These are phyloP conservation scores for Margaritifera margaritifera DNA, from an alignment of 2,888 invertebrate genomes.

Conservation along the genomic window DNA sequence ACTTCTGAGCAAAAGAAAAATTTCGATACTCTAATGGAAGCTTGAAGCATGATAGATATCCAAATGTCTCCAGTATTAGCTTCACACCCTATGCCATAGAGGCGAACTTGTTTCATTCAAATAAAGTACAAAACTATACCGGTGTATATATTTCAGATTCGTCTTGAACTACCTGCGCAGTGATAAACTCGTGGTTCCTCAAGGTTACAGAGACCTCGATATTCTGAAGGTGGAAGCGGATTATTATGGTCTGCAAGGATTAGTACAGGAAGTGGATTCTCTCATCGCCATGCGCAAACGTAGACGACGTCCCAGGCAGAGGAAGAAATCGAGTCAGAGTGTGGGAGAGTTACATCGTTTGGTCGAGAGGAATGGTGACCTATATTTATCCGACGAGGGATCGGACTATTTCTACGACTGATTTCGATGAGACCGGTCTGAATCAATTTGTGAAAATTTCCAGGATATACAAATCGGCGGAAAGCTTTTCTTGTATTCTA, in stretches of 20 bases:
- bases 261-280: conserved; percentile 46
- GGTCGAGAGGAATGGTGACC: conserved; percentile 32
- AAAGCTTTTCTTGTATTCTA: too few species aligned
- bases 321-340: conserved; percentile 33
- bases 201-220: conserved; percentile 57
- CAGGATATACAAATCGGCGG: too few species aligned
- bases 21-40: not conserved
- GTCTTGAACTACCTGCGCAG: conserved; percentile 62
- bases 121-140: not conserved
- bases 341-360: conserved; percentile 24
- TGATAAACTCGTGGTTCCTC: conserved; percentile 49
- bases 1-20: not conserved
- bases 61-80: not conserved
- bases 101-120: not conserved
- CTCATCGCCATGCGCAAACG: conserved; percentile 39
- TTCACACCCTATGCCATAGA: not conserved
- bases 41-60: too few species aligned
- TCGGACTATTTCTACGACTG: conserved; percentile 50
- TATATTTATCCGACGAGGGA: conserved; percentile 43
- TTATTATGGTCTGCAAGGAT: conserved; percentile 50
- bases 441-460: too few species aligned
- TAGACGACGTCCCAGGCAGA: conserved; percentile 24
- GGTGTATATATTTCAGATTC: conserved; percentile 32
- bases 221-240: conserved; percentile 55
- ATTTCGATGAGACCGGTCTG: not conserved